Base-by-base conservation (phyloP, 2,797 vertebrate genomes). In the Rousettus madagascariensis region DNA sequence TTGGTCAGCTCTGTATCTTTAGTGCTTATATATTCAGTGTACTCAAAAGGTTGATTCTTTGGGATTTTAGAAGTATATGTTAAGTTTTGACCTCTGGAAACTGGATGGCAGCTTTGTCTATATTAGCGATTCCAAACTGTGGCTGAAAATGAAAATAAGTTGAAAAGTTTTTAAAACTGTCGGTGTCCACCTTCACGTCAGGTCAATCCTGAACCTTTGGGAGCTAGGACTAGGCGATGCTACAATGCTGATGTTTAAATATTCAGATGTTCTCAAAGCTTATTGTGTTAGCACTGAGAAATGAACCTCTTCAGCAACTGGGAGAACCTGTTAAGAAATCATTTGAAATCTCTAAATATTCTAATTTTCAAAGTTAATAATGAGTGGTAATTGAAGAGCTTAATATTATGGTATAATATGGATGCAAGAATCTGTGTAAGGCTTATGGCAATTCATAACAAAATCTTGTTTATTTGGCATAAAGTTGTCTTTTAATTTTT, bases 131-230 rank as follows among this genome's bases (percentile, higher is more conserved):
- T 95, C 41, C 79, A 61, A 72, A 77, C 28, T 6, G 16, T 61
- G 41, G 43, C 22, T 94, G 28, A 89, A 90, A 95, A 95, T 71
- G 13, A 87, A 91, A 96, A 89, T 75, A 49, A 80, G 80, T 33
- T 53, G 33, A 83, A 95, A 92, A 28, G 7, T 33, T 71, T 43
- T 26, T 28, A 38, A 61, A 66, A 77, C 51, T 4, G 30, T 71
- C 19, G 72, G 5, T 43, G 8, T 43, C 13, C 59, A 75, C 2
- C 22, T 2, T 86, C 13, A 85, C 30, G 93, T 84, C 26, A 53
- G 43, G 55, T 87, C 15, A 38, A 5, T 89, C 66, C 43, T 72
- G 61, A 94, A 36, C 49, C 49, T 80, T 28, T 0, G 0, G 38
- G 8, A 72, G 53, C 9, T 51, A 65, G 13, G 8, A 59, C 3